Base-by-base conservation (phyloP, 2,888 invertebrate genomes). In the Ennomos fuscantarius region DNA sequence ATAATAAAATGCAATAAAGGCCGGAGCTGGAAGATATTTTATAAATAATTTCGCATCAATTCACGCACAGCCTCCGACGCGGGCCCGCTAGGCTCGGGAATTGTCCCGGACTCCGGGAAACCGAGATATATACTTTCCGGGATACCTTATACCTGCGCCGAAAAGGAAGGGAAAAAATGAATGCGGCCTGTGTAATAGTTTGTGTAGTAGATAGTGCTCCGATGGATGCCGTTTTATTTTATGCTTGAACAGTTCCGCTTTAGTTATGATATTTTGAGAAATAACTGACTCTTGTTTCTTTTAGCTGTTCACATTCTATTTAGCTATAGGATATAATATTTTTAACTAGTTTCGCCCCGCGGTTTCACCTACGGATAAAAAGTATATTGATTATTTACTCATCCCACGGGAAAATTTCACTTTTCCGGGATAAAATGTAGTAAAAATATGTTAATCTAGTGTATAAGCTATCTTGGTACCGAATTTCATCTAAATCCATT, bases 41-140 rank as follows among this genome's bases (percentile, higher is more conserved):
- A 57, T 67, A 67, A 64, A 64, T 66, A 66, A 62, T 61, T 62
- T 67, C 46, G 54, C 65, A 61, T 65, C 62, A 61, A 65, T 66
- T 59, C 47, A 53, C 51, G 55, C 24, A 43, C 32, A 36, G 10
- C 40, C 41, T 40, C 34, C 44, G 36, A 37, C 34, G 32, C 39
- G 41, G 45, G 53, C 54, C 51, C 47, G 32, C 51, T 50, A 55
- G 50, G 55, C 54, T 49, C 46, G 52, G 60, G 61, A 59, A 57
- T 60, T 53, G 60, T 50, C 55, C 53, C 48, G 56, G 57, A 54
- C 60, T 60, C 62, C 50, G 60, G 55, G 50, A 48, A 48, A 42
- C 47, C 62, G 55, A 62, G 66, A 63, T 60, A 63, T 62, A 62
- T 55, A 62, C 55, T 58, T 63, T 58, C 57, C 66, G 63, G 60